Evolutionary conservation across 1,140 invertebrate genomes (phyloP), one percentile per base, ranked within the genome.

Genomic region (Sycophaga agraensis): DNA sequence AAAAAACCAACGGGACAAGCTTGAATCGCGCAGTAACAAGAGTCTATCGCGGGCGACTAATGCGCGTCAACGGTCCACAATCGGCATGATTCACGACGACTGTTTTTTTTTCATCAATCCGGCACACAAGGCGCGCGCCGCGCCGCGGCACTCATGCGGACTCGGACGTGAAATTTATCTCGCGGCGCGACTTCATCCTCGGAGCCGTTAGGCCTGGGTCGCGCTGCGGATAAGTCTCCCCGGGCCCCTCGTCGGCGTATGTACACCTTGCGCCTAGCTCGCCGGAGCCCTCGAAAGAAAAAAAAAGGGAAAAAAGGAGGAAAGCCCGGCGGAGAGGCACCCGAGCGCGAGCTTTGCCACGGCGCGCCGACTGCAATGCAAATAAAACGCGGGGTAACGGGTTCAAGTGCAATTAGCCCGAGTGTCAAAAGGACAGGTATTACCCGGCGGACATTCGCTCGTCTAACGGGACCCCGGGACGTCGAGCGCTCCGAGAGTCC

Each of bases 381-480:
- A 66, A 66, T 66, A 66, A 66, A 66, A 63, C 51, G 39, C 42
- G 28, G 31, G 45, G 11, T 66, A 62, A 62, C 59, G 59, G 59
- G 42, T 51, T 56, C 59, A 60, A 63, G 34, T 58, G 65, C 66
- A 72, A 73, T 73, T 73, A 73, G 68, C 66, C 62, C 56, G 50
- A 64, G 65, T 68, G 70, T 72, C 70, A 67, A 71, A 73, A 72
- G 65, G 69, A 73, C 71, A 58, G 51, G 42, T 53, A 61, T 49
- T 60, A 68, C 62, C 46, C 64, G 59, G 65, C 68, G 51, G 50
- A 60, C 63, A 67, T 72, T 67, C 65, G 57, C 61, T 21, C 48
- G 64, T 54, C 57, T 73, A 73, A 73, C 71, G 71, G 71, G 66
- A 69, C 66, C 37, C 22, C 31, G 51, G 56, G 58, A 57, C 64